Evolutionary conservation across 2,797 vertebrate genomes (phyloP).

Genomic region (Spinus olivaceus): DNA sequence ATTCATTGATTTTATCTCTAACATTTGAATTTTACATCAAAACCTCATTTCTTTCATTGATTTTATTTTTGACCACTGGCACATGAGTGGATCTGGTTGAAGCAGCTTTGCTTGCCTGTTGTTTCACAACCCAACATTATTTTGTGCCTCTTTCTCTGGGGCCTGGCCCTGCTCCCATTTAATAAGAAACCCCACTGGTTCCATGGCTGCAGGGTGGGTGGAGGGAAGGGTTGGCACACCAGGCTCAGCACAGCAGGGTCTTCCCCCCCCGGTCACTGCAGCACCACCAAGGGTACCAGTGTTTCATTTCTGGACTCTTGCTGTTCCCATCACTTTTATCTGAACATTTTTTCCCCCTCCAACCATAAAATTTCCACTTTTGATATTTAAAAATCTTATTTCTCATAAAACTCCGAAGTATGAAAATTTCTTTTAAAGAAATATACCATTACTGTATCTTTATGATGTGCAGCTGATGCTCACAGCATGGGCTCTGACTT

Average conservation of each 20-base stretch:
- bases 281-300: background rate
- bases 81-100: background rate
- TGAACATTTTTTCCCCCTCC: background rate
- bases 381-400: constrained; percentile 65
- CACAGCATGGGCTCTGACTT: constrained; percentile 41
- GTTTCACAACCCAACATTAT: background rate
- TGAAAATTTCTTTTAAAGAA: constrained; percentile 63
- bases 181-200: background rate
- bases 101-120: background rate
- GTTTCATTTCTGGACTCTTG: background rate
- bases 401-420: constrained; percentile 64
- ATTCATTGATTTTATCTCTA: background rate
- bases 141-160: background rate
- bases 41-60: background rate
- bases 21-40: background rate
- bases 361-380: constrained; percentile 57
- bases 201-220: background rate
- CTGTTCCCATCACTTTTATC: background rate
- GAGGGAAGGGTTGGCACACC: rapidly evolving
- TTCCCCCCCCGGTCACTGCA: background rate
- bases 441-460: constrained; percentile 69
- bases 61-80: background rate
- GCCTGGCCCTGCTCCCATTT: background rate
- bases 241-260: background rate
- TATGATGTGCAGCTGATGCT: constrained; percentile 71